Evolutionary conservation across 1,140 invertebrate genomes (phyloP).

Genomic region (Papilio helenus): DNA sequence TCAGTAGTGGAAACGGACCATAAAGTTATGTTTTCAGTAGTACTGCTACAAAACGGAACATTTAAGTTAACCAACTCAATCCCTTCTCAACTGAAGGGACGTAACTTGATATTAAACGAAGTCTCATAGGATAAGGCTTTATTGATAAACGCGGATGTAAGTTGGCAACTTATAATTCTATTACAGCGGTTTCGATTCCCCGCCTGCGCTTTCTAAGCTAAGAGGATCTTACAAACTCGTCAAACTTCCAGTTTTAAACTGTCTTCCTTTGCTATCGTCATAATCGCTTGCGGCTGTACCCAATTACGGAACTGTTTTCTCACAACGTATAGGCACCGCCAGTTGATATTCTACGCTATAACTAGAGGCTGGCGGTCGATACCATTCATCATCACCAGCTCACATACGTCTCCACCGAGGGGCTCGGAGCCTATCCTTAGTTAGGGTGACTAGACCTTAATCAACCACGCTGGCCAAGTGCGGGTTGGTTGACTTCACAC

Average conservation of each 20-base stretch:
- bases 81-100: neutral
- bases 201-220: slow-evolving; percentile 3
- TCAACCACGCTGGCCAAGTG: no score
- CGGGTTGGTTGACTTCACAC: no score
- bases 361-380: no score
- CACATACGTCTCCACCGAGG: no score
- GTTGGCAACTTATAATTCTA: slow-evolving; percentile 21
- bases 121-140: neutral
- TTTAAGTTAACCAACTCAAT: neutral
- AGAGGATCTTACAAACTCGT: slow-evolving; percentile 18
- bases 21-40: neutral
- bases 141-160: slow-evolving; percentile 24
- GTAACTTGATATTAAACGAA: neutral
- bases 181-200: slow-evolving; percentile 13
- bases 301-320: neutral
- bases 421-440: no score
- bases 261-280: neutral
- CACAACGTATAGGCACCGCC: no score
- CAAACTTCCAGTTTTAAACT: slow-evolving; percentile 15
- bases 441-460: no score
- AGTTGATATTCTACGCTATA: no score
- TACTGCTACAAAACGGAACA: neutral
- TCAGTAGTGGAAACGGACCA: neutral
- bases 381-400: no score
- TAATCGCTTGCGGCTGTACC: neutral